A percentile compares a stretch with the other conserved stretches of the same genome.
Conservation (phyloP, 2,888 invertebrate species). For the Drosophila mulleri region DNA sequence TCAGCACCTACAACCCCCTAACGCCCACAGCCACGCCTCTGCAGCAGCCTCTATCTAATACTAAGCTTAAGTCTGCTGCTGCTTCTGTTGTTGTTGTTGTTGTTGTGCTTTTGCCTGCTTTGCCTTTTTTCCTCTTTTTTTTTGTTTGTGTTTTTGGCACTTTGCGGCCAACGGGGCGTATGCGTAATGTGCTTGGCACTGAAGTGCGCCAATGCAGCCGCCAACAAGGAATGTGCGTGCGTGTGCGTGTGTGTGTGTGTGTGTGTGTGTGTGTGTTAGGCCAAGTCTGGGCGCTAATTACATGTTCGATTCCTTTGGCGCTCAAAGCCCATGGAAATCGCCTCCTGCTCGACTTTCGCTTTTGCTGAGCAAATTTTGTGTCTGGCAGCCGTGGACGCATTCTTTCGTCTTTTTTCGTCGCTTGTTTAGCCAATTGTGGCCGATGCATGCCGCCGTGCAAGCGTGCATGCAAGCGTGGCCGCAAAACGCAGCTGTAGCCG, state of each 20-base stretch:
- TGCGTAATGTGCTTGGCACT: conserved; percentile 74
- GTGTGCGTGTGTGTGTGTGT: conserved; percentile 9
- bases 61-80: conserved; percentile 28
- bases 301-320: conserved; percentile 29
- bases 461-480: conserved; percentile 7
- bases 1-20: background rate
- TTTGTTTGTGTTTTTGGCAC: conserved; percentile 28
- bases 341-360: conserved; percentile 18
- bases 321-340: background rate
- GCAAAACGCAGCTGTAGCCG: conserved; percentile 27
- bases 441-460: conserved; percentile 24
- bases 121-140: conserved; percentile 4
- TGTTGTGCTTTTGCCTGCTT: conserved; percentile 2
- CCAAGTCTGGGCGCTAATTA: conserved; percentile 34
- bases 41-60: conserved; percentile 46
- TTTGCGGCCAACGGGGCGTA: conserved; percentile 62
- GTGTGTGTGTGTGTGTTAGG: conserved; percentile 22
- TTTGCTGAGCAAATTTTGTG: background rate
- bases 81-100: conserved; percentile 19
- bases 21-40: background rate
- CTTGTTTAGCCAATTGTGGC: conserved; percentile 10
- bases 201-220: conserved; percentile 66
- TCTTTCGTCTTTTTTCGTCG: conserved; percentile 15
- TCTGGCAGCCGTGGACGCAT: conserved; percentile 4
- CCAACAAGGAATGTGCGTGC: conserved; percentile 12